phyloP scores from a whole-genome alignment of 1,140 invertebrate species.

The Micrasema longulum region DNA sequence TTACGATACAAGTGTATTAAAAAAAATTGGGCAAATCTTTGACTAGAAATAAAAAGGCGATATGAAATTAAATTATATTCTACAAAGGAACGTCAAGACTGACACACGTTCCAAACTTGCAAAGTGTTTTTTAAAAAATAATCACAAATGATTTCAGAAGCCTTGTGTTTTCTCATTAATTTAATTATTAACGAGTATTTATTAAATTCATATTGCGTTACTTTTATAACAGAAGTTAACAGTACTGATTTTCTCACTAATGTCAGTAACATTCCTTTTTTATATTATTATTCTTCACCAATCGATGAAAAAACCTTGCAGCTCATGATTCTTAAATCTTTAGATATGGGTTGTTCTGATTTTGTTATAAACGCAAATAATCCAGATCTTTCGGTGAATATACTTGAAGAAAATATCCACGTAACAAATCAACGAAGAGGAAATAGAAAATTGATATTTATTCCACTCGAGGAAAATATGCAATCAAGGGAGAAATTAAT shows the following conservation, averaged over 20 bases:
- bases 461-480: constrained; percentile 21
- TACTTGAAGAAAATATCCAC: constrained; percentile 52
- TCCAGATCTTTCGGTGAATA: constrained; percentile 27
- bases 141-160: constrained; percentile 1
- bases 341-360: constrained; percentile 51
- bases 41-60: too few relatives aligned
- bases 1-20: too few relatives aligned
- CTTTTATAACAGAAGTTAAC: constrained; percentile 33
- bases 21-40: too few relatives aligned
- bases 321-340: constrained; percentile 36
- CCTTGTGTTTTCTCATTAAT: constrained; percentile 13
- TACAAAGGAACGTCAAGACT: neutral
- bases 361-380: constrained; percentile 41
- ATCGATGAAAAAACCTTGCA: neutral
- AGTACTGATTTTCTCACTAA: neutral
- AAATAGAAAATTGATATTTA: constrained; percentile 50
- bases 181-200: constrained; percentile 47
- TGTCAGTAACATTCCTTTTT: constrained; percentile 9
- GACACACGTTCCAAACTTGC: too few relatives aligned
- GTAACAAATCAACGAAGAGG: constrained; percentile 50
- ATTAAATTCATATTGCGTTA: constrained; percentile 44
- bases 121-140: too few relatives aligned
- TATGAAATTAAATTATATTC: neutral
- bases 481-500: constrained; percentile 34
- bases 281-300: neutral